These are phyloP conservation scores for Campoplex nolae DNA, from an alignment of 2,888 invertebrate genomes.

Conservation along the genomic window DNA sequence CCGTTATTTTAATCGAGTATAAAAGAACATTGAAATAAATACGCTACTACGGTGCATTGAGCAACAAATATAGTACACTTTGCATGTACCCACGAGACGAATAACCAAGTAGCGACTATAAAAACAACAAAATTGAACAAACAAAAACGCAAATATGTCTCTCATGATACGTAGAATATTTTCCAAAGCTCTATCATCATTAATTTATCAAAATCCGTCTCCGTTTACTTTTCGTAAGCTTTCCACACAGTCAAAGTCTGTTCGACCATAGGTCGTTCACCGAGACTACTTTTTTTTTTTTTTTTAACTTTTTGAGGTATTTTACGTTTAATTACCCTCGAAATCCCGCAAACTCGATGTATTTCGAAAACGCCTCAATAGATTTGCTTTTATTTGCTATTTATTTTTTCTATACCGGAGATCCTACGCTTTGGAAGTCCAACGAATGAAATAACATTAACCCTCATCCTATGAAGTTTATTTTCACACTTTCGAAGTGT, in stretches of 20 bases:
- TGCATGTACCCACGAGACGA: slow-evolving; percentile 35
- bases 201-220: slow-evolving; percentile 4
- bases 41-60: slow-evolving; percentile 58
- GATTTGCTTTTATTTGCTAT: slow-evolving; percentile 5
- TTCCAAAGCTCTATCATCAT: slow-evolving; percentile 26
- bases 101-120: slow-evolving; percentile 25
- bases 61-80: slow-evolving; percentile 43
- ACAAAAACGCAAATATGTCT: slow-evolving; percentile 15
- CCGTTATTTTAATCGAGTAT: slow-evolving; percentile 41
- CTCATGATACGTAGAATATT: slow-evolving; percentile 20
- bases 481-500: neutral
- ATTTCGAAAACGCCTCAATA: slow-evolving; percentile 17
- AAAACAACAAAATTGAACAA: neutral
- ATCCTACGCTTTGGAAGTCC: slow-evolving; percentile 56
- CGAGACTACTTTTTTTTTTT: slow-evolving; percentile 30
- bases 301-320: slow-evolving; percentile 36
- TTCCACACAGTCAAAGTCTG: slow-evolving; percentile 35
- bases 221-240: neutral
- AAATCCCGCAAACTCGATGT: slow-evolving; percentile 46
- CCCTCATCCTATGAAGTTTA: neutral
- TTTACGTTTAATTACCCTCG: slow-evolving; percentile 59
- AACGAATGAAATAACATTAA: neutral
- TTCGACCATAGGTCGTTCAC: slow-evolving; percentile 38
- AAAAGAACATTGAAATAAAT: slow-evolving; percentile 58
- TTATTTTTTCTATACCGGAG: slow-evolving; percentile 45